Base-by-base conservation (phyloP, 2,888 invertebrate species). In the Neoascia interrupta region DNA sequence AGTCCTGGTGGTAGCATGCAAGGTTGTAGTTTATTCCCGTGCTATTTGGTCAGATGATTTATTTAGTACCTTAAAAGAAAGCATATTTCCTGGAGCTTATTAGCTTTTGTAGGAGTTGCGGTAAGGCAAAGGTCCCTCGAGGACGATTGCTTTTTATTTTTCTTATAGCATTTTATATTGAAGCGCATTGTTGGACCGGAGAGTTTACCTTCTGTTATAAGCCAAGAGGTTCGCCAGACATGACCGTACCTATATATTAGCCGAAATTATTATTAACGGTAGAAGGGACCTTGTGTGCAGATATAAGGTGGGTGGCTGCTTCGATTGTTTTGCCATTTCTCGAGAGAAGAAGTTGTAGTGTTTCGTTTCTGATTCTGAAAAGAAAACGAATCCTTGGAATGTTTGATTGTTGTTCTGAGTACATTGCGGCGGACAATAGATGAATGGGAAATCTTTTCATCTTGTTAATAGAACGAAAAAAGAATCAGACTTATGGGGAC, bases 1-100 rank as follows among this genome's bases (percentile, higher is more conserved):
- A n/a, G n/a, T n/a, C n/a, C n/a, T n/a, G n/a, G n/a, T n/a, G n/a
- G n/a, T n/a, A n/a, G n/a, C n/a, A n/a, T n/a, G n/a, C n/a, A n/a
- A n/a, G n/a, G n/a, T n/a, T n/a, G n/a, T n/a, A 3, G 11, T 28
- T 34, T 45, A 23, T 34, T 60, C 18, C 2, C 21, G 43, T 10
- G 5, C 21, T 56, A 23, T 53, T 45, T 28, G 45, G 54, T 66
- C 45, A 66, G 47, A 61, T 74, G 68, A 61, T 74, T 74, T 74
- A 61, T 54, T 60, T 61, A 53, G 60, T 60, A 68, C 47, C 60
- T 68, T 61, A 16, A 60, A 54, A 41, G 47, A 15, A 69, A 68
- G 47, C 39, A 68, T 26, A 68, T 61, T 47, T 61, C 53, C 47
- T 56, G 28, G 39, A 16, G 54, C 61, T 74, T 74, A 61, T 74